Conservation (phyloP, 64 coral and sea anemone genomes). For the Montipora efflorescens region DNA sequence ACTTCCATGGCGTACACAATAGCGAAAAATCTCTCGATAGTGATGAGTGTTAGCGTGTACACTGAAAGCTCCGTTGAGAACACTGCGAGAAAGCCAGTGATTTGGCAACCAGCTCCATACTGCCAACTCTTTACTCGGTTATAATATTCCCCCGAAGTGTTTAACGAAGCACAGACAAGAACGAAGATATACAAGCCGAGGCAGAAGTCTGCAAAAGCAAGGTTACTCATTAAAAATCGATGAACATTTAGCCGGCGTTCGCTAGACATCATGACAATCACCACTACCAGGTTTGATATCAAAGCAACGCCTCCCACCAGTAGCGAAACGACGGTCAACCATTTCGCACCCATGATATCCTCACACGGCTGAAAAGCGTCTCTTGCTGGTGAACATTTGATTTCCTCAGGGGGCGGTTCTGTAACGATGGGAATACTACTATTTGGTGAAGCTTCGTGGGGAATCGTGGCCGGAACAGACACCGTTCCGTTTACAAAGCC, state of each 20-base stretch:
- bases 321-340: conserved; percentile 80
- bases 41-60: conserved; percentile 86
- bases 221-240: conserved; percentile 91
- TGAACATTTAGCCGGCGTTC: conserved; percentile 84
- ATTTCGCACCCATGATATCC: conserved; percentile 91
- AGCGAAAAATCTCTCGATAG: conserved; percentile 87
- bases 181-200: conserved; percentile 90
- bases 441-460: conserved; percentile 48
- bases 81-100: conserved; percentile 90
- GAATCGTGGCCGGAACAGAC: background rate
- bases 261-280: conserved; percentile 75
- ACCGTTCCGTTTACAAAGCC: conserved; percentile 3
- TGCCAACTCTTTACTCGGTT: conserved; percentile 86
- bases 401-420: background rate
- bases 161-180: conserved; percentile 79
- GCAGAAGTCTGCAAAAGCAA: conserved; percentile 96
- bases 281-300: conserved; percentile 79
- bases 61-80: conserved; percentile 92
- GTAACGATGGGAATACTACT: conserved; percentile 21
- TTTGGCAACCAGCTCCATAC: conserved; percentile 79
- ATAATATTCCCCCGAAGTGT: conserved; percentile 82
- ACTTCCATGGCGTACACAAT: conserved; percentile 96
- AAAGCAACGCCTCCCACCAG: conserved; percentile 83
- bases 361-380: conserved; percentile 95
- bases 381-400: conserved; percentile 70